Conservation (phyloP, 2,113 vertebrate species). For the Speoplatyrhinus poulsoni region DNA sequence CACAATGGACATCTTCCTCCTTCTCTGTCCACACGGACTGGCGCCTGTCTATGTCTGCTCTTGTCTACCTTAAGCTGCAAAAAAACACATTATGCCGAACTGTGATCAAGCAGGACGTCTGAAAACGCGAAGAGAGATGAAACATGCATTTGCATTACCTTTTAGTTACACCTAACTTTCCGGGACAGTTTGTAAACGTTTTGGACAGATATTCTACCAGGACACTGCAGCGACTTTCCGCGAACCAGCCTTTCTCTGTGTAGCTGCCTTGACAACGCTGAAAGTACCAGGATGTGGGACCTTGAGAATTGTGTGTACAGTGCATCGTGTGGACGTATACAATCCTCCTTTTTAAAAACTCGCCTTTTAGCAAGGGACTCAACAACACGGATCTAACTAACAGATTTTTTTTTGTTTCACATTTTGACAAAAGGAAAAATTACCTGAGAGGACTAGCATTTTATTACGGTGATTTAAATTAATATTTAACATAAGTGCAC, state of each 20-base stretch:
- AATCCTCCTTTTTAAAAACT: neutral
- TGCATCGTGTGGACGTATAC: constrained; percentile 16
- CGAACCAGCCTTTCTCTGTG: constrained; percentile 55
- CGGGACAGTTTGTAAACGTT: constrained; percentile 63
- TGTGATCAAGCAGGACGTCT: constrained; percentile 5
- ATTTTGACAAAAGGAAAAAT: too few relatives aligned
- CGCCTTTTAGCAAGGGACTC: neutral
- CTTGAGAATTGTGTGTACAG: constrained; percentile 33
- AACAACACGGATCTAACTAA: neutral
- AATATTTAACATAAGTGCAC: neutral
- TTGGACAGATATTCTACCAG: constrained; percentile 57
- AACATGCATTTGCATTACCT: constrained; percentile 76
- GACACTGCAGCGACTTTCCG: constrained; percentile 74
- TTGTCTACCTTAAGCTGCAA: constrained; percentile 36
- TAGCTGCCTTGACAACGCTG: constrained; percentile 77
- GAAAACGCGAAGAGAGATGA: constrained; percentile 26
- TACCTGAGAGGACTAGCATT: too few relatives aligned
- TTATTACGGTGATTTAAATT: neutral
- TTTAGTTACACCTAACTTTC: constrained; percentile 67
- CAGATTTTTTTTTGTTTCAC: neutral
- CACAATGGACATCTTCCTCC: constrained; percentile 73
- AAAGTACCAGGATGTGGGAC: constrained; percentile 81
- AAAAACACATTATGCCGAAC: constrained; percentile 13
- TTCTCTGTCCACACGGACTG: constrained; percentile 68
- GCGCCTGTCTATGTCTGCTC: constrained; percentile 48